A percentile compares a stretch with the other conserved stretches of the same genome.
Evolutionary conservation across 1,140 invertebrate species (phyloP).

Genomic region (Calephelis nemesis): DNA sequence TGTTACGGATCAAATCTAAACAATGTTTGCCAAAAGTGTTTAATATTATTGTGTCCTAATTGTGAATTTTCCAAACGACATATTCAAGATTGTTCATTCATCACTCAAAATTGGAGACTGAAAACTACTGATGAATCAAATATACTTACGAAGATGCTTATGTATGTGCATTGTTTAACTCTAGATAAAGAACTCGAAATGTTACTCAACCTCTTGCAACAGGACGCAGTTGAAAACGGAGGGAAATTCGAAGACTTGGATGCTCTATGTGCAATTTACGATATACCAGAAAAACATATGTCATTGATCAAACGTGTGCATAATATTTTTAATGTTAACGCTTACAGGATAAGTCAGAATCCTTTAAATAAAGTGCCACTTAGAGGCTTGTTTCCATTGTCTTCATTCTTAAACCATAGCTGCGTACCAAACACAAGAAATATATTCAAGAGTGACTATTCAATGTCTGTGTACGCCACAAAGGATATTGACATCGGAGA

Average conservation of each 20-base stretch:
- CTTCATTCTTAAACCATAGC: constrained; percentile 86
- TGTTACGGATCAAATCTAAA: constrained; percentile 77
- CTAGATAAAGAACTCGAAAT: constrained; percentile 74
- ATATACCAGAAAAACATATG: constrained; percentile 76
- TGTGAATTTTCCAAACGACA: constrained; percentile 79
- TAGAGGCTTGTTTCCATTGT: constrained; percentile 85
- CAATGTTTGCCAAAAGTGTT: constrained; percentile 78
- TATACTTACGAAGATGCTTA: constrained; percentile 68
- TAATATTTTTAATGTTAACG: constrained; percentile 84
- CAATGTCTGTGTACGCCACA: constrained; percentile 82
- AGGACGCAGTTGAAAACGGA: constrained; percentile 55
- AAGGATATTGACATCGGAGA: constrained; percentile 81
- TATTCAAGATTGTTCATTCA: constrained; percentile 79
- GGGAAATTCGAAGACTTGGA: constrained; percentile 76
- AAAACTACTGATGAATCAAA: constrained; percentile 53
- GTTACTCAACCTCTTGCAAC: constrained; percentile 79
- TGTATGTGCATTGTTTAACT: constrained; percentile 80
- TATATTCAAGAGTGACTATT: constrained; percentile 79
- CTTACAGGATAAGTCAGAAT: constrained; percentile 82
- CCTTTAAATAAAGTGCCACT: constrained; percentile 68
- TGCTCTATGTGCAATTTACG: constrained; percentile 74
- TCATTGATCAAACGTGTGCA: constrained; percentile 80
- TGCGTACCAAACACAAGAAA: constrained; percentile 88
- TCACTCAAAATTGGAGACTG: constrained; percentile 68
- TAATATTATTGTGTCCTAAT: constrained; percentile 79